Evolutionary conservation across 2,797 vertebrate genomes (phyloP), one percentile per base, ranked within the genome.

Genomic region (Pipistrellus nathusii): DNA sequence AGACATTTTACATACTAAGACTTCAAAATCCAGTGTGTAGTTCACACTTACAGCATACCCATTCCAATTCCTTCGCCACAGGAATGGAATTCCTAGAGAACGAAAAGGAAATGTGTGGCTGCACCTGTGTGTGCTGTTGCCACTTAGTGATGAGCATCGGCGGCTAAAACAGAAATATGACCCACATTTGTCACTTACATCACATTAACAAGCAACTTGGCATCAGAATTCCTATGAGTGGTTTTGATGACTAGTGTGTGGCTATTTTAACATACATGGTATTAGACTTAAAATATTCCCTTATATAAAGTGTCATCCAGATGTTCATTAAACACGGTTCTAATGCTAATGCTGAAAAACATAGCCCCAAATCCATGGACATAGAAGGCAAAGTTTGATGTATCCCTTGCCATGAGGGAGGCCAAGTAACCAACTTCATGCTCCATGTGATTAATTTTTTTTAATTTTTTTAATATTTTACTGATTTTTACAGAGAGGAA

Each of bases 231-330:
- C 64, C 69, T 44, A 12, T 46, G 12, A 78, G 38, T 11, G 38
- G 41, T 80, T 81, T 27, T 38, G 46, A 59, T 85, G 80, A 85
- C 32, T 44, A 11, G n/a, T 15, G 57, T 69, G 53, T 55, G 20
- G 3, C 30, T 81, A 71, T 90, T 71, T 94, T 76, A 92, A 84
- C 71, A 80, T 32, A 13, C 30, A 38, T 35, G 51, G 84, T 64
- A 84, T 6, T 48, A 48, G 38, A 69, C 71, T 78, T 86, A 38
- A 87, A 78, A 14, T 71, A 48, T 72, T 82, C 30, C 46, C 69
- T 27, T 57, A 14, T 21, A 46, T n/a, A 59, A 30, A n/a, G 15
- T 41, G 35, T 35, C 75, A 41, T 21, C 30, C 32, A 53, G 51
- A 38, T n/a, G 41, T 21, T 77, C 53, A 48, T 41, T 66, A 73